Evolutionary conservation across 2,113 vertebrate species (phyloP).

Genomic region (Fregetta grallaria): DNA sequence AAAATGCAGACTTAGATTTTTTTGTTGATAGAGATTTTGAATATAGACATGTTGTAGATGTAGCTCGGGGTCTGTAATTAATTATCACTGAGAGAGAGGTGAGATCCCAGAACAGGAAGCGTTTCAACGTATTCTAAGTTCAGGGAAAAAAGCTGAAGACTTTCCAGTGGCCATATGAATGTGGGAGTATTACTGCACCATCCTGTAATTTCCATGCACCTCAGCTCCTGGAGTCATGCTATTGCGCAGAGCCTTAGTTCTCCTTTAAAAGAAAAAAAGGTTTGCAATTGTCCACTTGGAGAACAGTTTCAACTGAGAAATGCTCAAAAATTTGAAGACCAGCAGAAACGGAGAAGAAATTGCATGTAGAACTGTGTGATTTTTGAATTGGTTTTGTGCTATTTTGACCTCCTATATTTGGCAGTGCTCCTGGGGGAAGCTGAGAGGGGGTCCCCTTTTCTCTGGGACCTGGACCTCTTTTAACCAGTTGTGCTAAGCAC

Average conservation of each 20-base stretch:
- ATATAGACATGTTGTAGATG: neutral
- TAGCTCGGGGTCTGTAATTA: neutral
- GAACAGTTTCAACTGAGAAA: neutral
- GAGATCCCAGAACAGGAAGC: neutral
- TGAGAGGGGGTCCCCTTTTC: neutral
- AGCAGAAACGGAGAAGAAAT: neutral
- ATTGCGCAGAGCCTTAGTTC: neutral
- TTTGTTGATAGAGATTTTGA: neutral
- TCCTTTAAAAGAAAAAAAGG: neutral
- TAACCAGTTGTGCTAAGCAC: neutral
- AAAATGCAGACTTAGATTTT: neutral
- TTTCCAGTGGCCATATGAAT: neutral
- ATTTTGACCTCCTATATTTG: neutral
- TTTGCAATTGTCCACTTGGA: neutral
- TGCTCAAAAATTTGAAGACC: neutral
- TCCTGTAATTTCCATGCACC: neutral
- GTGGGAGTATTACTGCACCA: neutral
- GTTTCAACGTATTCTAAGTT: neutral
- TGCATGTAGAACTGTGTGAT: neutral
- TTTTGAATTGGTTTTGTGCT: neutral
- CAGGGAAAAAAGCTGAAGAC: neutral
- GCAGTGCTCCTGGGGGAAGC: neutral
- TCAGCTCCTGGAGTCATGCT: neutral
- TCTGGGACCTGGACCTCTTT: neutral
- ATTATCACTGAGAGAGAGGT: neutral